These are phyloP conservation scores for Nipponacmea schrenckii DNA, from an alignment of 2,888 invertebrate genomes.

Conservation along the genomic window DNA sequence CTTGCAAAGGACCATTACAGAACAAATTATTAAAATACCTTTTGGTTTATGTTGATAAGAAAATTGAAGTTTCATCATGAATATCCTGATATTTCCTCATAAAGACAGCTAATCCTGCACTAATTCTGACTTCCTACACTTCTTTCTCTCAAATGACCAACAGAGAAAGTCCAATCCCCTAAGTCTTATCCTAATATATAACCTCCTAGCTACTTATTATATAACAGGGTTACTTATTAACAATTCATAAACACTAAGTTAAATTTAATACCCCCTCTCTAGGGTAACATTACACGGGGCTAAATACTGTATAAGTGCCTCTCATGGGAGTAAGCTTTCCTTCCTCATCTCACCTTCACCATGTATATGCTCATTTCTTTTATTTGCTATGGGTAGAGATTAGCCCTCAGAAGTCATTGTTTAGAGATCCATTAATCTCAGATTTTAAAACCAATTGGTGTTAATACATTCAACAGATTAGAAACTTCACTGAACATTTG, in stretches of 20 bases:
- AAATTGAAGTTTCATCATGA: no score
- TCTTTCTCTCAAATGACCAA: no score
- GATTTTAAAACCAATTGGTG: slow-evolving; percentile 3
- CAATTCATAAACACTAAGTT: not conserved
- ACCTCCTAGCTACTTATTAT: not conserved
- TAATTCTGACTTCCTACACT: no score
- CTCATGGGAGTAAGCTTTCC: not conserved
- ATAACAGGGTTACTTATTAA: not conserved
- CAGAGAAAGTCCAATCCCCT: no score
- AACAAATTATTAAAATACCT: no score
- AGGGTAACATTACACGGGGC: not conserved
- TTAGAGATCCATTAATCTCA: not conserved
- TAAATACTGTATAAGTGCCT: not conserved
- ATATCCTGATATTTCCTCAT: no score
- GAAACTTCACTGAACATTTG: slow-evolving; percentile 1
- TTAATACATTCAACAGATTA: not conserved
- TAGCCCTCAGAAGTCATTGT: slow-evolving; percentile 3
- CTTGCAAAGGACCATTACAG: no score
- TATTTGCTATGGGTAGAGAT: not conserved
- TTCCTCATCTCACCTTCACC: not conserved
- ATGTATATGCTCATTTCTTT: not conserved
- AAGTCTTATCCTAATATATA: no score
- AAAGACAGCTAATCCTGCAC: no score
- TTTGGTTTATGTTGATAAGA: no score
- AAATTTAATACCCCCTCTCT: not conserved